phyloP scores from a whole-genome alignment of 1,140 invertebrate species.

The Vanessa tameamea region DNA sequence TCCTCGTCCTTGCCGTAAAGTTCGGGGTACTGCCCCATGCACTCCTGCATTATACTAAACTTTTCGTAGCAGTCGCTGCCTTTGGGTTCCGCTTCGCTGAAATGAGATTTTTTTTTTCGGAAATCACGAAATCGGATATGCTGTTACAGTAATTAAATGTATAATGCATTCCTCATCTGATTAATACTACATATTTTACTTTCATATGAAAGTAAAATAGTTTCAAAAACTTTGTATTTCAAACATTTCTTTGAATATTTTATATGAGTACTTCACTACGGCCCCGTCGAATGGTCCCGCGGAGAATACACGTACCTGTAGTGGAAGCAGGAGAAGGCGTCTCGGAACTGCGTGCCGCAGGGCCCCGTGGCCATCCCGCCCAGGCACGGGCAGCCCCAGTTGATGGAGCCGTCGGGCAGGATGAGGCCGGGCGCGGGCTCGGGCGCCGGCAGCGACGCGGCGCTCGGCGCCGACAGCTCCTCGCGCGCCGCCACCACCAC shows the following conservation, averaged over 20 bases:
- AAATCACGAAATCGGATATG: too few species aligned
- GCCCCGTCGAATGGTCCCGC: too few species aligned
- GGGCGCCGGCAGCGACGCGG: slow-evolving; percentile 86
- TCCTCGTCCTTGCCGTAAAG: slow-evolving; percentile 86
- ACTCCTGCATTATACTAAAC: slow-evolving; percentile 95
- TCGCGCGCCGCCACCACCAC: slow-evolving; percentile 92
- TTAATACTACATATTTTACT: too few species aligned
- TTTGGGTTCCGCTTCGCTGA: slow-evolving; percentile 86
- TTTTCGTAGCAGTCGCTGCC: slow-evolving; percentile 94
- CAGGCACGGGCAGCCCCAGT: slow-evolving; percentile 98
- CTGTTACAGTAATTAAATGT: too few species aligned
- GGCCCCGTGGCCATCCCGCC: slow-evolving; percentile 97
- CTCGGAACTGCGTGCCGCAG: slow-evolving; percentile 94
- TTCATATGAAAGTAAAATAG: too few species aligned
- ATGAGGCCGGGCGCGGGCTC: slow-evolving; percentile 90
- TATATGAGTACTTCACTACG: too few species aligned
- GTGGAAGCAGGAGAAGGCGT: slow-evolving; percentile 97
- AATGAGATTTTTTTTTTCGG: slow-evolving; percentile 21
- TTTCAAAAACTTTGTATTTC: too few species aligned
- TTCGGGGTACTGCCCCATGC: slow-evolving; percentile 93
- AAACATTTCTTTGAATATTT: too few species aligned
- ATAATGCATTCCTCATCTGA: too few species aligned
- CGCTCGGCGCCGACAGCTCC: slow-evolving; percentile 88
- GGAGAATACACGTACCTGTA: slow-evolving; percentile 78
- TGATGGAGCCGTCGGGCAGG: slow-evolving; percentile 93